Evolutionary conservation across 2,113 vertebrate species (phyloP).

Genomic region (Thalassoma bifasciatum): DNA sequence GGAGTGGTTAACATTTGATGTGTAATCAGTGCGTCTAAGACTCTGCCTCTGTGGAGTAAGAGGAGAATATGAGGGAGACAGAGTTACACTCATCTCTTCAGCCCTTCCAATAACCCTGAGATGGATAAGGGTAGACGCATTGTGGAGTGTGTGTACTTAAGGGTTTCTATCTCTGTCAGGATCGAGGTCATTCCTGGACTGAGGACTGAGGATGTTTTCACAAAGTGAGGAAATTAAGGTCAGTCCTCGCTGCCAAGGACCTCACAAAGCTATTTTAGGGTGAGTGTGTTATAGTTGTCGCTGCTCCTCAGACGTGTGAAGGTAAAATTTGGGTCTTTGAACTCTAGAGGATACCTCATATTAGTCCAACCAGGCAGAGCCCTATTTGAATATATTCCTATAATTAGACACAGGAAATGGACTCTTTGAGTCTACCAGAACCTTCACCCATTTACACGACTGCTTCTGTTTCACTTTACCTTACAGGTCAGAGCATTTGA

Average conservation of each 20-base stretch:
- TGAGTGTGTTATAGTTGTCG: not conserved
- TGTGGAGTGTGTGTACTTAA: constrained; percentile 1
- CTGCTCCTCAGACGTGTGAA: not conserved
- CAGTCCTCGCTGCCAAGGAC: not conserved
- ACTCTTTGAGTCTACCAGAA: not conserved
- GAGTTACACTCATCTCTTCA: constrained; percentile 12
- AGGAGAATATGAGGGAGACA: constrained; percentile 1
- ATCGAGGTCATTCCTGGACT: constrained; percentile 18
- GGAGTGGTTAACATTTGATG: constrained; percentile 10
- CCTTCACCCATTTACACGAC: not conserved
- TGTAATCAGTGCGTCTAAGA: constrained; percentile 4
- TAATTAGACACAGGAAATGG: constrained; percentile 17
- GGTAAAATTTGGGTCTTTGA: not conserved
- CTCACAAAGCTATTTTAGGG: not conserved
- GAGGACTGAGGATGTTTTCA: not conserved
- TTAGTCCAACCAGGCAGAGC: constrained; percentile 11
- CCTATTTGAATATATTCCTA: constrained; percentile 3
- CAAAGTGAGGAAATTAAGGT: constrained; percentile 8
- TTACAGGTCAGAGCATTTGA: too few species aligned
- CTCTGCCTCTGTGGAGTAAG: constrained; percentile 17
- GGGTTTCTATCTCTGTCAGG: constrained; percentile 5
- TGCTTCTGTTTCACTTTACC: too few species aligned
- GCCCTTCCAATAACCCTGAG: constrained; percentile 15
- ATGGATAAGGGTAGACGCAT: constrained; percentile 17
- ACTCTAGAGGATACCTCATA: constrained; percentile 11